Evolutionary conservation across 1,140 invertebrate genomes (phyloP), one percentile per base, ranked within the genome.

Genomic region (Lysiphlebus fabarum): DNA sequence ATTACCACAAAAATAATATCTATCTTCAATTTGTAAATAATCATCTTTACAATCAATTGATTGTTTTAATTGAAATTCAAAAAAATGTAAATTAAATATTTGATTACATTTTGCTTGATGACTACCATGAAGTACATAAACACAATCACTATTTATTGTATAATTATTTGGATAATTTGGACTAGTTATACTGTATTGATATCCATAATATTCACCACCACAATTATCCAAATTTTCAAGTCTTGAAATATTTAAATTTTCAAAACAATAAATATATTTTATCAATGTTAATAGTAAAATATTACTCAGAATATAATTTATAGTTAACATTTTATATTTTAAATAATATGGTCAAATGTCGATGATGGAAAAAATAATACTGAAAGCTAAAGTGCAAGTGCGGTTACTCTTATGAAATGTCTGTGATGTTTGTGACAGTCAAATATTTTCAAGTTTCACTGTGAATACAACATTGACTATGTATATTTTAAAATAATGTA

Each of bases 161-260:
- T 83, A 83, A 42, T 74, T 71, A 38, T 68, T 61, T 1, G 83
- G 82, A 66, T 84, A 85, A 62, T 79, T 77, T n/a, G 80, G 82
- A 56, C 71, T 73, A 7, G 8, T 65, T 6, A 75, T 70, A 0
- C 66, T 64, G 49, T 74, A 74, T 34, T 73, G 71, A 47, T 69
- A 69, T 10, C 74, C 72, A 0, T 65, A 69, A 60, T 62, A 74
- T 7, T 65, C 67, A 12, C 74, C 74, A 6, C 72, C 72, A 48
- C 74, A 76, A 63, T 55, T 61, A 43, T 26, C 43, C 6, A 45
- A 26, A 12, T 47, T 41, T 34, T 59, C 51, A n/a, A 55, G 9
- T 2, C 53, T 56, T 51, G 49, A 9, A 17, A n/a, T 44, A 47
- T 50, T 47, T 50, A 33, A 26, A 26, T 26, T 63, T 36, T 36